Percentiles rank a stretch among this genome's conserved stretches.
phyloP scores from a whole-genome alignment of 1,140 invertebrate genomes.

The Trissolcus basalis region DNA sequence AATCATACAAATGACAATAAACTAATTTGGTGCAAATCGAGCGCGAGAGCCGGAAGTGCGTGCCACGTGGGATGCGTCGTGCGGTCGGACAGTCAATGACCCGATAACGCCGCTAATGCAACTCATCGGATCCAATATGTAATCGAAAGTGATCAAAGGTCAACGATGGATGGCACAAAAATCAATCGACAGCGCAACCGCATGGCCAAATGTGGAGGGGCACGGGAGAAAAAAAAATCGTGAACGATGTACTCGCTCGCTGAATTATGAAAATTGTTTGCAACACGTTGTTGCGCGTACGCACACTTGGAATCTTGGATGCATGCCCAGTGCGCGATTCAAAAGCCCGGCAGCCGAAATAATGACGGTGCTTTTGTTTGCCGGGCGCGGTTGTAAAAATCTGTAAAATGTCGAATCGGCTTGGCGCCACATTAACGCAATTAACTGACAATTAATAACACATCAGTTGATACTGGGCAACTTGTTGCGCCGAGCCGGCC shows the following conservation, averaged over 20 bases:
- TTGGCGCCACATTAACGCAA: slow-evolving; percentile 72
- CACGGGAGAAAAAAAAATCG: background rate
- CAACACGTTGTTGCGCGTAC: slow-evolving; percentile 2
- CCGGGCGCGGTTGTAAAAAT: slow-evolving; percentile 37
- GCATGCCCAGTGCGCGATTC: slow-evolving; percentile 67
- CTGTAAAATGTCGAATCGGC: slow-evolving; percentile 49
- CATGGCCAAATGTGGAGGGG: slow-evolving; percentile 57
- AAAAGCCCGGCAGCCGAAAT: slow-evolving; percentile 67
- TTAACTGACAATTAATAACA: slow-evolving; percentile 76
- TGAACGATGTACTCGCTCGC: slow-evolving; percentile 64
- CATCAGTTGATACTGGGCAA: slow-evolving; percentile 75
- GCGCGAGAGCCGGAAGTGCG: slow-evolving; percentile 57
- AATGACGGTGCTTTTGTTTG: slow-evolving; percentile 65
- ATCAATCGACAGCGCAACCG: slow-evolving; percentile 60
- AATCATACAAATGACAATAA: slow-evolving; percentile 53
- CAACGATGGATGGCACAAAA: slow-evolving; percentile 50
- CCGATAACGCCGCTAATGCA: slow-evolving; percentile 67
- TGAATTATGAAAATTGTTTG: slow-evolving; percentile 76
- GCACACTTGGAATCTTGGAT: slow-evolving; percentile 61
- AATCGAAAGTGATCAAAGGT: slow-evolving; percentile 70
- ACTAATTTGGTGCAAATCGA: slow-evolving; percentile 50
- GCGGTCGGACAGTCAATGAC: slow-evolving; percentile 62
- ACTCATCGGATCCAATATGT: slow-evolving; percentile 64
- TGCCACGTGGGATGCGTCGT: too few relatives aligned
- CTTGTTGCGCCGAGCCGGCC: slow-evolving; percentile 71